Base-by-base conservation (phyloP, 2,888 invertebrate genomes). In the Exocentrus adspersus region DNA sequence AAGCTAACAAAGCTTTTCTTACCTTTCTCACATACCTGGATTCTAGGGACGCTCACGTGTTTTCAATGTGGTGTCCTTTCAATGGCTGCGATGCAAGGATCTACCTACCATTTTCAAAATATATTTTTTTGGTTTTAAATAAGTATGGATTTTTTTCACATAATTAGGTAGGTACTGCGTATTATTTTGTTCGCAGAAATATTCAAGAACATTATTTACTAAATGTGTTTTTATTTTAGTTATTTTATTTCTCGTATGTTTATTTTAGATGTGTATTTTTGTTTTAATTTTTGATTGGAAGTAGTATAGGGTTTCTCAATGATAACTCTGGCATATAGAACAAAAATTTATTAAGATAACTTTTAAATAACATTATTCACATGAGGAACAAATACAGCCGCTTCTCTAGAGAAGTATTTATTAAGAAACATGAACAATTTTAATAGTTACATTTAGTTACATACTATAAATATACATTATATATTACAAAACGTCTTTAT, bases 401-500 rank as follows among this genome's bases (percentile, higher is more conserved):
- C 78, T 80, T 81, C 79, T 77, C 77, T 79, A 80, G 74, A 77
- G 79, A 78, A 77, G 75, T 74, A 75, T 75, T 79, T 78, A 79
- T 79, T 77, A 78, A 77, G 80, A 81, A 81, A 80, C 81, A 81
- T 80, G 80, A 81, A 81, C 80, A 80, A 78, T 79, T 77, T 76
- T 79, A 79, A 79, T 80, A 81, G 78, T 79, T 81, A 81, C 81
- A 80, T 77, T 76, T 77, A 79, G 75, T 79, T 79, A 78, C 78
- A 80, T 77, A 73, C 79, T 80, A 81, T 77, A 78, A 81, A 82
- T 82, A 80, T 82, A 81, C 76, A 73, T 76, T 72, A 81, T 82
- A 80, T 81, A 80, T 81, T 81, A 82, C 81, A 81, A 82, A 81
- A 79, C 78, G 80, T 80, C 79, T 81, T 80, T 76, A 80, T 79